Conservation (phyloP, 2,113 vertebrate genomes). For the Phyllostomus discolor region DNA sequence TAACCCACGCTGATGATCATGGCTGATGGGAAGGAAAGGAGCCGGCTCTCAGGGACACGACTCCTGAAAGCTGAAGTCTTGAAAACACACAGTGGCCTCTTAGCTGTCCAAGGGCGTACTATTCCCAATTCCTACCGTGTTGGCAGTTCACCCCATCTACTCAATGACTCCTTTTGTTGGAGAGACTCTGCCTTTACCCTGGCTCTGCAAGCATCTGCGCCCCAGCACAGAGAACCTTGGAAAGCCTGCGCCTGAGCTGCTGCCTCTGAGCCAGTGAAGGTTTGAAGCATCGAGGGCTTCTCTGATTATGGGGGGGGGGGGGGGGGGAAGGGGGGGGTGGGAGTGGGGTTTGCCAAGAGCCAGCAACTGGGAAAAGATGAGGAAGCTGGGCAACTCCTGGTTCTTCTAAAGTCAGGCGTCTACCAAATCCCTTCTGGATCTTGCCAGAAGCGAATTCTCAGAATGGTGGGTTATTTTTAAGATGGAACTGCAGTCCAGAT, state of each 20-base stretch:
- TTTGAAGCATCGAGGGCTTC: slow-evolving; percentile 27
- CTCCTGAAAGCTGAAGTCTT: slow-evolving; percentile 26
- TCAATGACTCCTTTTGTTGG: slow-evolving; percentile 63
- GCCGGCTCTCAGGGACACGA: neutral
- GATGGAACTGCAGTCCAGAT: slow-evolving; percentile 41
- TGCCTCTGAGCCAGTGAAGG: slow-evolving; percentile 9
- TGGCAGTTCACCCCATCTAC: slow-evolving; percentile 50
- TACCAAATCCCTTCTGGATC: neutral
- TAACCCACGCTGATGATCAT: slow-evolving; percentile 42
- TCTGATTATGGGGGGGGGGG: neutral
- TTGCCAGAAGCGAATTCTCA: slow-evolving; percentile 31
- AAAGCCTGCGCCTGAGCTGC: slow-evolving; percentile 40
- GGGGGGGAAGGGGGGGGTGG: neutral
- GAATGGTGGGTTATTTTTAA: slow-evolving; percentile 38
- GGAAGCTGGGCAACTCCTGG: neutral
- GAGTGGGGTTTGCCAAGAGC: slow-evolving; percentile 13
- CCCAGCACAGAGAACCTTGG: slow-evolving; percentile 38
- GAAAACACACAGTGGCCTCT: slow-evolving; percentile 13
- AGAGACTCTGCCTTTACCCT: slow-evolving; percentile 43
- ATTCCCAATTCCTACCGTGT: slow-evolving; percentile 33
- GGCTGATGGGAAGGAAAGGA: slow-evolving; percentile 34
- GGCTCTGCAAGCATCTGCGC: slow-evolving; percentile 20
- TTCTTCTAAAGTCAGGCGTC: neutral
- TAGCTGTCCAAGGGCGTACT: slow-evolving; percentile 43
- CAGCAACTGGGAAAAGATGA: slow-evolving; percentile 5